Evolutionary conservation across 2,888 invertebrate genomes (phyloP).

Genomic region (Mythimna lalbum): DNA sequence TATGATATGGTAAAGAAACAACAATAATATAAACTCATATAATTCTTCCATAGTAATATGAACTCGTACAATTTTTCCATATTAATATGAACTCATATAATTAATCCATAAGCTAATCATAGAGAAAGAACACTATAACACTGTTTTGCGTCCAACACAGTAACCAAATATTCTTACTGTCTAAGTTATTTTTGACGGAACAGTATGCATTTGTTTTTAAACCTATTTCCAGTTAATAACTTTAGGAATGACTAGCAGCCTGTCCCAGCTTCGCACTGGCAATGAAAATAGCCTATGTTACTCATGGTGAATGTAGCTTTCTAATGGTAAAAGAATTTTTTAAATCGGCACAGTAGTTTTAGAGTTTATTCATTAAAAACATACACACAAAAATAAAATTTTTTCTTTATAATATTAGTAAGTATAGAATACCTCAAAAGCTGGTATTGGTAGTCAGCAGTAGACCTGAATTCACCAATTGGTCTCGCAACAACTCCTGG

Average conservation of each 20-base stretch:
- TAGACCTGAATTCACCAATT: conserved; percentile 98
- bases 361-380: too few species aligned
- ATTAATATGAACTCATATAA: not conserved
- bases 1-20: not conserved
- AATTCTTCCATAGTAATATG: not conserved
- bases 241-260: not conserved
- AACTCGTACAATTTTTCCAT: not conserved
- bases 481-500: conserved; percentile 99
- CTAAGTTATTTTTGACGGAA: not conserved
- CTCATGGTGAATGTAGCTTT: too few species aligned
- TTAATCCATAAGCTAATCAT: not conserved
- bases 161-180: too few species aligned
- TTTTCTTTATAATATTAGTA: too few species aligned
- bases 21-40: not conserved
- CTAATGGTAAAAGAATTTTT: too few species aligned
- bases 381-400: too few species aligned
- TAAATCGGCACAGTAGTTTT: too few species aligned
- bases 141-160: not conserved
- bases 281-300: too few species aligned
- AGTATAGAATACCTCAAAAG: conserved; percentile 94
- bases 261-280: too few species aligned
- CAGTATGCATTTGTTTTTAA: not conserved
- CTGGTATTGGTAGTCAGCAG: conserved; percentile 98
- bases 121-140: not conserved
- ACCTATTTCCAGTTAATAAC: not conserved